Evolutionary conservation across 2,113 vertebrate genomes (phyloP).

Genomic region (Maccullochella peelii): DNA sequence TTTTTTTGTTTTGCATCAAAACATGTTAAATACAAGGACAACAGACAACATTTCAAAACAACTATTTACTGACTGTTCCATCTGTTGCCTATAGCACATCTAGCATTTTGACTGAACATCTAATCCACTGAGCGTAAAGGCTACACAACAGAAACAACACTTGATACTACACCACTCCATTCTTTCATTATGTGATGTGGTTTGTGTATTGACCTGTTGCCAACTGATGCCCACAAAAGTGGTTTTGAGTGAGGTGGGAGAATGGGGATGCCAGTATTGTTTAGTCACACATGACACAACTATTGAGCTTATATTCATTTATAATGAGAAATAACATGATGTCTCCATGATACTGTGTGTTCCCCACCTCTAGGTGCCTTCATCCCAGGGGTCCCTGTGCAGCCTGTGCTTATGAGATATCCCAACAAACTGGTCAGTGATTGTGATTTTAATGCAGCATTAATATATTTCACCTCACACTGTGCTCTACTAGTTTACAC

Average conservation of each 20-base stretch:
- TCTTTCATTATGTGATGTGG: background rate
- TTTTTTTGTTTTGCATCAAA: background rate
- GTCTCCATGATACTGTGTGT: background rate
- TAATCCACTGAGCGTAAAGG: background rate
- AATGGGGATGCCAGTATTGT: background rate
- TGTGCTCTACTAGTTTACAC: background rate
- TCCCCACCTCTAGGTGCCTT: slow-evolving; percentile 88
- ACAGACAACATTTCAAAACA: background rate
- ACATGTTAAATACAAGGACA: background rate
- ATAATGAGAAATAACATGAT: background rate
- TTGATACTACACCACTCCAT: background rate
- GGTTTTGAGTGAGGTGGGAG: background rate
- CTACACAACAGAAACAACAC: background rate
- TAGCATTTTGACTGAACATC: background rate
- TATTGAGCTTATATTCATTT: background rate
- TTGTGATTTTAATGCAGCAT: background rate
- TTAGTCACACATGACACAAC: background rate
- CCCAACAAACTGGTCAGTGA: slow-evolving; percentile 92
- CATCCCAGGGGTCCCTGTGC: slow-evolving; percentile 92
- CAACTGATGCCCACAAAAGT: background rate
- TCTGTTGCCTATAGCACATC: background rate
- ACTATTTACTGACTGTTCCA: background rate
- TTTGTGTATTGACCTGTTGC: slow-evolving; percentile 8
- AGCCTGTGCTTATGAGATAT: slow-evolving; percentile 93
- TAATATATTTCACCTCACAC: background rate